These are phyloP conservation scores for Dendroctonus ponderosae DNA, from an alignment of 1,140 invertebrate genomes.

Conservation along the genomic window DNA sequence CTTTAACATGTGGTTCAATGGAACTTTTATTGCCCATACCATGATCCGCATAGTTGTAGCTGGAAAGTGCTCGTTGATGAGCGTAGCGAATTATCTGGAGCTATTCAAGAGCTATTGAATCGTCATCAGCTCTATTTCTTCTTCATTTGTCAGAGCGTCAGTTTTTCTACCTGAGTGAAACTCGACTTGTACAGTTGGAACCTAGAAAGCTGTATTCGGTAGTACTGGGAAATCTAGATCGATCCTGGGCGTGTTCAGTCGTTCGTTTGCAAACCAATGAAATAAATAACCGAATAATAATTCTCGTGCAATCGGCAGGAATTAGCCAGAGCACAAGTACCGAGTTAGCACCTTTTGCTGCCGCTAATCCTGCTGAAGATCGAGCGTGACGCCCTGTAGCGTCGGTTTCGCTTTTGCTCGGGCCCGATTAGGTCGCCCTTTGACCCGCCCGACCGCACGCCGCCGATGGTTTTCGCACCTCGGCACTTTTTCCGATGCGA, in stretches of 20 bases:
- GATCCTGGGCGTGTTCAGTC: background rate
- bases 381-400: slow-evolving; percentile 26
- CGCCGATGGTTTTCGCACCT: slow-evolving; percentile 13
- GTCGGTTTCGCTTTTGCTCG: slow-evolving; percentile 20
- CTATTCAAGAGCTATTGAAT: no score
- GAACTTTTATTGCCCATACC: no score
- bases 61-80: no score
- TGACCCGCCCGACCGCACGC: slow-evolving; percentile 12
- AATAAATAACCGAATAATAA: slow-evolving; percentile 11
- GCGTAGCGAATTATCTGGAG: no score
- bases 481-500: background rate
- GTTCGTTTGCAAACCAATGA: background rate
- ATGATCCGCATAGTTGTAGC: no score
- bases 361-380: slow-evolving; percentile 19
- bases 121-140: no score
- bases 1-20: no score
- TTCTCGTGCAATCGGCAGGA: slow-evolving; percentile 21
- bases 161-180: no score
- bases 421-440: slow-evolving; percentile 19
- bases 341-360: slow-evolving; percentile 20
- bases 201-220: no score
- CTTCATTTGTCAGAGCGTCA: no score
- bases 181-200: no score
- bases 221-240: no score
- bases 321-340: slow-evolving; percentile 18